Evolutionary conservation across 2,888 invertebrate species (phyloP), one percentile per base, ranked within the genome.

Genomic region (Epinotia bilunana): DNA sequence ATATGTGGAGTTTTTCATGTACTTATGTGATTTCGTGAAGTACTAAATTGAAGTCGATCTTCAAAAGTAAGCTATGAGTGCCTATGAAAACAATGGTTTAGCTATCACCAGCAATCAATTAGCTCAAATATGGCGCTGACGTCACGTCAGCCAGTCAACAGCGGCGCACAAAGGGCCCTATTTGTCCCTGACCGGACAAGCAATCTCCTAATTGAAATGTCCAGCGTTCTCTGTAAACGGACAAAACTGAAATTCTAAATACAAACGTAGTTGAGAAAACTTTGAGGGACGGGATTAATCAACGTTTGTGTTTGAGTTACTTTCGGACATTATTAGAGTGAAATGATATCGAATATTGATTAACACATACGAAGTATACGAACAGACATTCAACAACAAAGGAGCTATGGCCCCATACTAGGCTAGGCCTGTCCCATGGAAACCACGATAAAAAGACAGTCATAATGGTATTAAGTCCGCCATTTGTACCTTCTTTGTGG

Each of bases 151-250:
- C 64, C 72, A 49, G 60, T 60, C 70, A 55, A 58, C 57, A 18
- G 62, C 57, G 46, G 18, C 20, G 23, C 63, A 70, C 75, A 78
- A 71, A 72, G 72, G 67, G 46, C 61, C 46, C 60, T 70, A 71
- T 71, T 74, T 72, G 67, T 67, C 71, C 70, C 70, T 77, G 73
- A 77, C 82, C 84, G 84, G 85, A 86, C 86, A 88, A 87, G 90
- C 91, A 90, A 90, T 91, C 88, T 84, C 83, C 85, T 91, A 90
- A 91, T 91, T 91, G 90, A 88, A 88, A 86, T 85, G 87, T 86
- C 87, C 81, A 82, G 76, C 78, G 71, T 70, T 71, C 74, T 68
- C 78, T 79, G 77, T 78, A 79, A 80, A 78, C 77, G 68, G 77
- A 78, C 77, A 80, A 79, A 78, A 78, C 78, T 79, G 79, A 80